Evolutionary conservation across 2,888 invertebrate genomes (phyloP), one percentile per base, ranked within the genome.

Genomic region (Eurytoma adleriae): DNA sequence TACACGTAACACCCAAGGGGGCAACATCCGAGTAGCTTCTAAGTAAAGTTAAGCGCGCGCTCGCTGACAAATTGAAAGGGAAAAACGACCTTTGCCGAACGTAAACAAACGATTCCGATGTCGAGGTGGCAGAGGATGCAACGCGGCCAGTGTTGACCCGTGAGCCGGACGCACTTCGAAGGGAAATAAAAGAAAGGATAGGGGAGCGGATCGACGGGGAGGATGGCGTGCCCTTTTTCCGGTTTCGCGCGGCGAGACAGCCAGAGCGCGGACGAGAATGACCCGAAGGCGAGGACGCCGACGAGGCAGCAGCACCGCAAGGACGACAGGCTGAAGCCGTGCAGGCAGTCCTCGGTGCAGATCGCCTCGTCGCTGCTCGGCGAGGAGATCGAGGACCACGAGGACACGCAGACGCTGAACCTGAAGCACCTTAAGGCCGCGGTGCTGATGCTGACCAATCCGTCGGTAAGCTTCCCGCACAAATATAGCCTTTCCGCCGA

Each of bases 401-500:
- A 93, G 57, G 93, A 93, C 83, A 92, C 92, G 83, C 94, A 93
- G 87, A 94, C 95, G 1, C 91, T 96, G 83, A 95, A 95, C 84
- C 90, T 96, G 89, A 96, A 95, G 90, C 95, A 96, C 89, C 92
- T 97, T 85, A 95, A 95, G 88, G 95, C 96, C 87, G 96, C 96
- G 56, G 94, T 97, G 84, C 94, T 95, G 86, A 92, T 96, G 82
- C 92, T 97, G 83, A 96, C 96, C 52, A 95, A 96, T 62, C 96
- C 96, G 78, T 94, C 96, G 92, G 96, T 96, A 92, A 80, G 83
- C 40, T 10, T 40, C 24, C 24, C 1, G 24, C 24, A 24, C 40
- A 14, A 20, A 54, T n/a, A 10, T 20, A 18, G 1, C 24, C 4
- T 50, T 10, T 5, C 14, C 3, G 13, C 1, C 18, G 67, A 27